Evolutionary conservation across 2,888 invertebrate genomes (phyloP).

Genomic region (Noctua pronuba): DNA sequence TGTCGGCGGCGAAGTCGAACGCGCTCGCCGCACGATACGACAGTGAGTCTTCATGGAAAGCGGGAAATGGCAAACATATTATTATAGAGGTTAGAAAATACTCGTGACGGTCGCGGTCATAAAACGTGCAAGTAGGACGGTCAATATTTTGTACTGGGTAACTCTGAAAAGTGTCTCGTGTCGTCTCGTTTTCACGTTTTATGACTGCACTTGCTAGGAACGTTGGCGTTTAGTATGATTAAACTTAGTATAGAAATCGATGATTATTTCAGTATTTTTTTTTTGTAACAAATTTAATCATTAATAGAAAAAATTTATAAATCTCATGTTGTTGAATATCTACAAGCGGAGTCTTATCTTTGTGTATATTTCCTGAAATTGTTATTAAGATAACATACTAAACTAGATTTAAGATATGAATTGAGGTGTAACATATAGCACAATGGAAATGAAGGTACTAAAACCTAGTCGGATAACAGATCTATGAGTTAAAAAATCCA

Average conservation of each 20-base stretch:
- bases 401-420: neutral
- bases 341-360: neutral
- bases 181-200: neutral
- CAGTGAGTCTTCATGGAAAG: conserved; percentile 80
- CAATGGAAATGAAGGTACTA: neutral
- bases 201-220: neutral
- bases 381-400: conserved; percentile 13
- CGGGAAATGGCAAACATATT: conserved; percentile 53
- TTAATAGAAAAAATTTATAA: neutral
- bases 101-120: neutral
- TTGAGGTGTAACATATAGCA: neutral
- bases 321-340: neutral
- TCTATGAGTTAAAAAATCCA: neutral
- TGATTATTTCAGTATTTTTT: too few species aligned
- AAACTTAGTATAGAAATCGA: neutral
- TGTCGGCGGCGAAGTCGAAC: conserved; percentile 87
- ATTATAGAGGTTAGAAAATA: conserved; percentile 45
- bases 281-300: neutral
- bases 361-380: conserved; percentile 13
- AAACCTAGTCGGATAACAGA: neutral
- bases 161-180: neutral
- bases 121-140: neutral
- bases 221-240: neutral
- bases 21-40: conserved; percentile 88
- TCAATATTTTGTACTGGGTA: neutral